Evolutionary conservation across 2,113 vertebrate species (phyloP), one percentile per base, ranked within the genome.

Genomic region (Colistium nudipinnis): DNA sequence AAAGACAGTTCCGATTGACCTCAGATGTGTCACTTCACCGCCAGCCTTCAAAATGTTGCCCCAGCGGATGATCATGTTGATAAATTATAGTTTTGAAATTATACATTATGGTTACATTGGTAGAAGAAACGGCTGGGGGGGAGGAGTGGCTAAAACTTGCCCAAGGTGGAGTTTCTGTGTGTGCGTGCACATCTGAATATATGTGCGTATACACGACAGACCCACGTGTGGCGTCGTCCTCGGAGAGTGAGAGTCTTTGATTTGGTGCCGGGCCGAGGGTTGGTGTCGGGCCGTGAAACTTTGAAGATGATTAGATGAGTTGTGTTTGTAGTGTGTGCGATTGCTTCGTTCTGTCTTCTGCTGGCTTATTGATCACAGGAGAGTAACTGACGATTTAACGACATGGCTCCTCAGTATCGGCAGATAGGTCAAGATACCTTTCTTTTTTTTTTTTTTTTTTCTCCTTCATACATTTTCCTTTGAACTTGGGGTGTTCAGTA

Each of bases 271-370:
- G 47, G 65, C 63, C 68, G 31, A 31, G 57, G 62, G 41, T 70
- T 60, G 30, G 49, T 62, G 54, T 53, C n/a, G 48, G 62, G 6
- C 41, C 36, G 31, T 16, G n/a, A 57, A 56, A 73, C 76, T 64
- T 79, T 83, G 78, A 85, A 83, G 80, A 72, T 75, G 75, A 83
- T 80, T 59, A 71, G 71, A 68, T 74, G 79, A 77, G 44, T 71
- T 54, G 80, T 72, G 66, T 83, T 64, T 70, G 71, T 74, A 67
- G 70, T 44, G 55, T 6, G 41, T 36, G 20, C 33, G 25, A 59
- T 47, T 25, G 57, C 47, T 48, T 12, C 20, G 6, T 22, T 41
- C 56, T 63, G n/a, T 63, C 45, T 56, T 56, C 59, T 36, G 38
- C 64, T 36, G 52, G 53, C 62, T 70, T 62, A 74, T 74, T 83